These are phyloP conservation scores for Enteromius anoplus DNA, from an alignment of 2,797 vertebrate species.

Conservation along the genomic window DNA sequence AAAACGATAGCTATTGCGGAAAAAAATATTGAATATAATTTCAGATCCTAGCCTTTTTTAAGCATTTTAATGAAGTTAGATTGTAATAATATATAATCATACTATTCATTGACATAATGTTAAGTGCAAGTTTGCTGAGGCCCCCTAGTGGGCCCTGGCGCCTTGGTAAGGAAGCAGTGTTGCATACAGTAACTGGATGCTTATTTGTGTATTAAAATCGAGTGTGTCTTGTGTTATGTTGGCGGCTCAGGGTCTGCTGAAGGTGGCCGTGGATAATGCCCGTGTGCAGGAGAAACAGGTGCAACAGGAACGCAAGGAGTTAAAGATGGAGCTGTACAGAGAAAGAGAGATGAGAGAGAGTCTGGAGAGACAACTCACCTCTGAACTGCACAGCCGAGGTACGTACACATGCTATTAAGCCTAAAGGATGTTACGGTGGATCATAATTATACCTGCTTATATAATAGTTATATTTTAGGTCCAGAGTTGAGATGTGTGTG, in stretches of 20 bases:
- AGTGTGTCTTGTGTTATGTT: conserved; percentile 43
- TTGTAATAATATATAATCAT: neutral
- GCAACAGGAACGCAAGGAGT: conserved; percentile 88
- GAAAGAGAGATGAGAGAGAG: conserved; percentile 85
- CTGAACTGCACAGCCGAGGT: conserved; percentile 88
- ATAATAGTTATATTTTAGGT: neutral
- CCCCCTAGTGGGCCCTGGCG: neutral
- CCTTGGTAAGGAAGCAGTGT: neutral
- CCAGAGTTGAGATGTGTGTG: too few relatives aligned
- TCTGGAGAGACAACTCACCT: conserved; percentile 86
- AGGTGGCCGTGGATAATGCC: conserved; percentile 89
- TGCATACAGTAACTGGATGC: neutral
- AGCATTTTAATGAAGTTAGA: neutral
- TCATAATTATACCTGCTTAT: neutral
- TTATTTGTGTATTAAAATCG: conserved; percentile 39
- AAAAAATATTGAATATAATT: neutral
- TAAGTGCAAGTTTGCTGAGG: neutral
- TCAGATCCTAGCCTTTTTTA: neutral
- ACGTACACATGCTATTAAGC: neutral
- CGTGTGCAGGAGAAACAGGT: conserved; percentile 87
- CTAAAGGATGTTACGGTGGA: neutral
- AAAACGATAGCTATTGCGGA: neutral
- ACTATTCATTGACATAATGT: neutral
- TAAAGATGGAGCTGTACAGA: conserved; percentile 86
- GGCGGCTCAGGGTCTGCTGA: conserved; percentile 83